A percentile compares a stretch with the other conserved stretches of the same genome.
These are phyloP conservation scores for Morone chrysops DNA, from an alignment of 2,113 vertebrate species.

Conservation along the genomic window DNA sequence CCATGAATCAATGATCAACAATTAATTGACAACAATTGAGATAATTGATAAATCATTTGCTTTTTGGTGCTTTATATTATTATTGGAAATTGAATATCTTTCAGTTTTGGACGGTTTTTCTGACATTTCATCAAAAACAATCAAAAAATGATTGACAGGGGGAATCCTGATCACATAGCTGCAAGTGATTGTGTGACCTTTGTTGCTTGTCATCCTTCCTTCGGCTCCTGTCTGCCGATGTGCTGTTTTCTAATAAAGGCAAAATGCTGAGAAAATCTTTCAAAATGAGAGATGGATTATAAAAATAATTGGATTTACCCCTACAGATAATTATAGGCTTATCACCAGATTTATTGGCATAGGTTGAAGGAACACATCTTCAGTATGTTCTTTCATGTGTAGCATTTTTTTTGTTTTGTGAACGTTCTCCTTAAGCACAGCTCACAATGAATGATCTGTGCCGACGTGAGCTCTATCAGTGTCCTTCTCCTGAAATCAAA, in stretches of 20 bases:
- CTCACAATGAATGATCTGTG: not conserved
- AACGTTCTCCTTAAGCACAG: conserved; percentile 1
- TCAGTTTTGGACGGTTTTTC: not conserved
- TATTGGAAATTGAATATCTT: not conserved
- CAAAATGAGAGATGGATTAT: not conserved
- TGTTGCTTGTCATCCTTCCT: not conserved
- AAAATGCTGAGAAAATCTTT: not conserved
- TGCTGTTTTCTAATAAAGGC: not conserved
- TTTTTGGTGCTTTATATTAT: not conserved
- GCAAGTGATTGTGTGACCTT: not conserved
- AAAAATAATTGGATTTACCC: not conserved
- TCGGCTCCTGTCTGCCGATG: not conserved
- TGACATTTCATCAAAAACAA: not conserved
- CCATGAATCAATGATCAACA: not conserved
- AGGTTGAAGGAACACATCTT: not conserved
- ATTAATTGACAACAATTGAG: too few relatives aligned
- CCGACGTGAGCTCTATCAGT: conserved; percentile 4
- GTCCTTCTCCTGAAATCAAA: conserved; percentile 29
- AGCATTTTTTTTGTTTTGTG: not conserved
- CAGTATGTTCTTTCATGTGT: not conserved
- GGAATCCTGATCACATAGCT: not conserved
- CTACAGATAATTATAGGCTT: not conserved
- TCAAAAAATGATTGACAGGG: not conserved
- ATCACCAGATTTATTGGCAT: not conserved
- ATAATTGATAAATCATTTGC: not conserved